Base-by-base conservation (phyloP, 2,113 vertebrate genomes). In the Rhynchomys soricoides region DNA sequence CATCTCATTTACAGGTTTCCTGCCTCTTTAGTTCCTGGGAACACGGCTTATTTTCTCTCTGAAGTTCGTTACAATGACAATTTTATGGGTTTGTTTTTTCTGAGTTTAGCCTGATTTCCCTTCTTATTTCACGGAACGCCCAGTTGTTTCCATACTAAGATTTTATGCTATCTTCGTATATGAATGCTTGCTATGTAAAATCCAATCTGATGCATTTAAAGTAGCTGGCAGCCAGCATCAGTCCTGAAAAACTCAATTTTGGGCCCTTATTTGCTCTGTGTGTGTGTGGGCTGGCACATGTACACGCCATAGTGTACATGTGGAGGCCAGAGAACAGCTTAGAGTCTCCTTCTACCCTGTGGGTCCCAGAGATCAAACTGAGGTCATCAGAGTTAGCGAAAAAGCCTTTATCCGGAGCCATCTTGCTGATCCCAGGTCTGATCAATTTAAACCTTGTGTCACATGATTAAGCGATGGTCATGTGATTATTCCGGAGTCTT, bases 1-100 rank as follows among this genome's bases (percentile, higher is more conserved):
- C 93, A 94, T 93, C 43, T 57, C 62, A 86, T 87, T 86, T 90
- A 31, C 21, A 89, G 78, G 74, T 68, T 94, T 96, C 70, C 52
- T 95, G 45, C 7, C 83, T 29, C 34, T 43, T 5, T 59, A 34
- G 40, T 91, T 50, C 79, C 71, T 90, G 40, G 90, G 78, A 89
- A 82, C 31, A 77, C 29, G 31, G 78, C 12, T 81, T 29, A 71
- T 85, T 64, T 90, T 94, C 74, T 78, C 50, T 70, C 71, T 31
- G 40, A 86, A 70, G 15, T 16, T 78, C 71, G 37, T 90, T 74
- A 81, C 59, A 59, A 66, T 92, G 64, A 48, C 26, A 62, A 75
- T 82, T 94, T 86, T 93, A 85, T 40, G 78, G 43, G 21, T 17
- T 82, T 37, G 29, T 62, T 55, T 37, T 37, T 48, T 8, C 94